Evolutionary conservation across 53 echinoderm and acorn worm genomes (phyloP).

Genomic region (Glandiceps talaboti): DNA sequence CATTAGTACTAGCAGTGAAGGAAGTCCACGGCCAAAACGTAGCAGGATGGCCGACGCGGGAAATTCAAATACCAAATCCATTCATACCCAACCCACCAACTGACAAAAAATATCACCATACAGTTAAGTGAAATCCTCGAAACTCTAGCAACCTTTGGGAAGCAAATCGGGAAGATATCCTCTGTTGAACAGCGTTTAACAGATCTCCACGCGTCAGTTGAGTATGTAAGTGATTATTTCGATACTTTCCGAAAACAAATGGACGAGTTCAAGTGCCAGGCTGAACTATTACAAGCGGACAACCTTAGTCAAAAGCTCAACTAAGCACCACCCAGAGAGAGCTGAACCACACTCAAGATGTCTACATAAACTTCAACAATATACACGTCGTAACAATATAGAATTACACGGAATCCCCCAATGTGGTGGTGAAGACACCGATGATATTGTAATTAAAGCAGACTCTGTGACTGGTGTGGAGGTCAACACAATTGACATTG

Average conservation of each 20-base stretch:
- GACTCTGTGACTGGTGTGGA: not conserved
- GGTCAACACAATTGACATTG: not conserved
- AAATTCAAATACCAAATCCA: not conserved
- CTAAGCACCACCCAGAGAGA: not conserved
- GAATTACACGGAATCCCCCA: not conserved
- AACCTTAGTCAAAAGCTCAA: not conserved
- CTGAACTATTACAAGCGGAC: not conserved
- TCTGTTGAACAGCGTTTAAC: not conserved
- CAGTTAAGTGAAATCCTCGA: not conserved
- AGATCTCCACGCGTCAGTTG: not conserved
- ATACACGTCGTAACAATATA: not conserved
- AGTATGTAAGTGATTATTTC: too few relatives aligned
- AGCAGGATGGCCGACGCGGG: not conserved
- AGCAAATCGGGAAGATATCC: not conserved
- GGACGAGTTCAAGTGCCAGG: not conserved
- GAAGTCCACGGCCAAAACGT: not conserved
- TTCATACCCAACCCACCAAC: too few relatives aligned
- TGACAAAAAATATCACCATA: too few relatives aligned
- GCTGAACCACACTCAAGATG: not conserved
- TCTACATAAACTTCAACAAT: not conserved
- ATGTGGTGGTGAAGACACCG: not conserved
- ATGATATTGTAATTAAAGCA: not conserved
- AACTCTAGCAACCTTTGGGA: not conserved
- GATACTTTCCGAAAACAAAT: not conserved
- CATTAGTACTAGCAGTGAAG: not conserved